Base-by-base conservation (phyloP, 2,797 vertebrate species). In the Pteropus rufus region DNA sequence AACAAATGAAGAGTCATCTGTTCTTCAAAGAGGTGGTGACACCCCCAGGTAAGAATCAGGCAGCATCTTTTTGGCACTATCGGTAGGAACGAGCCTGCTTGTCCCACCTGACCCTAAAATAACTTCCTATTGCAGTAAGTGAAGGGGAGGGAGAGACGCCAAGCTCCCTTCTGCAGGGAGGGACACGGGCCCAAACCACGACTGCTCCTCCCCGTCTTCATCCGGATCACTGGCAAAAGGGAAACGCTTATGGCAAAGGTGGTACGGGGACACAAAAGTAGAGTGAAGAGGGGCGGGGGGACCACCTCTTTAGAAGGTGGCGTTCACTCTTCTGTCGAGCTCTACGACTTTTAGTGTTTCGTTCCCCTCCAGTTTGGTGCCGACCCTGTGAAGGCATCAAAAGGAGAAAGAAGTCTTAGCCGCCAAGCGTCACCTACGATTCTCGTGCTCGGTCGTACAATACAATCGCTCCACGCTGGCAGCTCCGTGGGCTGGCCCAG, bases 241-340 rank as follows among this genome's bases (percentile, higher is more conserved):
- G 89, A 36, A 73, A 93, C 26, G 72, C 98, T 97, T 39, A 96
- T 62, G 96, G 97, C 24, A 26, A 23, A 69, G 94, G 90, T 87
- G 87, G 96, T 64, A 11, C 36, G 80, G 75, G 92, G 97, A 62
- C 10, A 26, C 56, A 36, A 77, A 94, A 96, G 65, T 56, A 24
- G 69, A 76, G 73, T 19, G 6, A 23, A 44, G 65, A 62, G 84
- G 67, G 69, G 96, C 79, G 86, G 91, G 39, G 75, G 44, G 79
- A 39, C 0, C 0, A 76, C 75, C 31, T 92, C 96, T 98, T 99
- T 99, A 99, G 96, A 99, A 99, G 41, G 99, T 99, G 98, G 99
- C 99, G 62, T 99, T 99, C 97, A 99, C 99, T 96, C 98, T 99
- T 97, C 99, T 99, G 75, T 99, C 99, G 98, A 99, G 98, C 97